A percentile compares a stretch with the other conserved stretches of the same genome.
Conservation (phyloP, 2,797 vertebrate species). For the Emydoidea blandingii region DNA sequence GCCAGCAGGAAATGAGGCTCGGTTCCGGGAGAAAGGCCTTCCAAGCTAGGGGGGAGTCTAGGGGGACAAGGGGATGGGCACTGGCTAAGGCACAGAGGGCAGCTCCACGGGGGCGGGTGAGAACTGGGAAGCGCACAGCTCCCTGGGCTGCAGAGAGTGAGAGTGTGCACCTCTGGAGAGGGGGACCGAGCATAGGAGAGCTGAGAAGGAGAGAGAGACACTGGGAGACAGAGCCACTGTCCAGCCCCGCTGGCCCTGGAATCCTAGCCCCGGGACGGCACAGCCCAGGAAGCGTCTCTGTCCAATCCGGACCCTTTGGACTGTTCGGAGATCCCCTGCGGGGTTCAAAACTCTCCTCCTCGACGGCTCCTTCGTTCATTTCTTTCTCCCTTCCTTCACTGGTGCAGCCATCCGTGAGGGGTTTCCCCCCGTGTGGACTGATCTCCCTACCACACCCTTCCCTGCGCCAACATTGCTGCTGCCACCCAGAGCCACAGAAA, state of each 20-base stretch:
- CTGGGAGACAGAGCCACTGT: background rate
- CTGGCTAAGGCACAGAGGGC: conserved; percentile 42
- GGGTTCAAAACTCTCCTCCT: background rate
- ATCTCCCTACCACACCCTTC: background rate
- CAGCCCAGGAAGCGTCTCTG: background rate
- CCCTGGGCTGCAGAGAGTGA: background rate
- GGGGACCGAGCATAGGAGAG: background rate
- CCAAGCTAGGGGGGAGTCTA: background rate
- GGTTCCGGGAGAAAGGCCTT: conserved; percentile 54
- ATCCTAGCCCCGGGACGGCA: background rate
- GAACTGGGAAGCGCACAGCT: background rate
- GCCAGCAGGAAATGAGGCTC: conserved; percentile 74
- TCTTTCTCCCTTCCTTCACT: background rate
- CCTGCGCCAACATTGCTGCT: background rate
- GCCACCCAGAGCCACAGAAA: background rate
- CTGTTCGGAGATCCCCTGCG: background rate
- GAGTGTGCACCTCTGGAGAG: background rate
- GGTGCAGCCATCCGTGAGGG: background rate
- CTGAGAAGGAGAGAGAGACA: background rate
- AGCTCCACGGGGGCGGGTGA: conserved; percentile 24
- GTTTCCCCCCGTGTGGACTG: background rate
- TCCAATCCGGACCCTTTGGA: background rate
- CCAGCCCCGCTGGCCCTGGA: background rate
- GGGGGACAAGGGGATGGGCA: conserved; percentile 57
- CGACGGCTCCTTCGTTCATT: background rate